A percentile compares a stretch with the other conserved stretches of the same genome.
phyloP scores from a whole-genome alignment of 2,113 vertebrate species.

The Bagarius yarrelli region DNA sequence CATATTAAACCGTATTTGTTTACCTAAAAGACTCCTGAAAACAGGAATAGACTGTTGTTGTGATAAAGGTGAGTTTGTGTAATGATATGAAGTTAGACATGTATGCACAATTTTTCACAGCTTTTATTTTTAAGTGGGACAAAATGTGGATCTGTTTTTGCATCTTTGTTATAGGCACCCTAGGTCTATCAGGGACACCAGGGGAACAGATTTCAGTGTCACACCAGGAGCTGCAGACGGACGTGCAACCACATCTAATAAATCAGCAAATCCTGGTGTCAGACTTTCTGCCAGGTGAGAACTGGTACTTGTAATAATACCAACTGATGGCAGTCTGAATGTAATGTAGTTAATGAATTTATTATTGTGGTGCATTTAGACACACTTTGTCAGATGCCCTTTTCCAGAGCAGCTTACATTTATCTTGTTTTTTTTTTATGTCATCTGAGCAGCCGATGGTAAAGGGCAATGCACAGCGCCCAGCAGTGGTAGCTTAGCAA shows the following conservation, averaged over 20 bases:
- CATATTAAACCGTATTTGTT: neutral
- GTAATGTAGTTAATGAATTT: neutral
- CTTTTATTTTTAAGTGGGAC: neutral
- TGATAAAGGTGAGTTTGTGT: constrained; percentile 22
- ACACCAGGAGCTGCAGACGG: constrained; percentile 59
- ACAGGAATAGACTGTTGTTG: constrained; percentile 8
- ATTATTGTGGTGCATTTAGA: neutral
- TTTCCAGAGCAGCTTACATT: too few species aligned
- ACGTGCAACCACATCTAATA: constrained; percentile 50
- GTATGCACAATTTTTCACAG: neutral
- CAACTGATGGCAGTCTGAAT: neutral
- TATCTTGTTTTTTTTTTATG: too few species aligned
- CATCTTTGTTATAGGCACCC: constrained; percentile 45
- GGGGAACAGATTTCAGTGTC: constrained; percentile 54
- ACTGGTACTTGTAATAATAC: neutral
- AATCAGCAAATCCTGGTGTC: constrained; percentile 59
- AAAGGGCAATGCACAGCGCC: too few species aligned
- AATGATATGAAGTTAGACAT: neutral
- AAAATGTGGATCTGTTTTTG: constrained; percentile 29
- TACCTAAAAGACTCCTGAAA: neutral
- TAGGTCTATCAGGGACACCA: constrained; percentile 57
- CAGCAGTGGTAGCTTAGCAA: too few species aligned
- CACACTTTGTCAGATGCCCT: neutral
- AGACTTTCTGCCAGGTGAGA: constrained; percentile 64
- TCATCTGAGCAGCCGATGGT: too few species aligned